Base-by-base conservation (phyloP, 2,888 invertebrate species). In the Hirtodrosophila alboralis region DNA sequence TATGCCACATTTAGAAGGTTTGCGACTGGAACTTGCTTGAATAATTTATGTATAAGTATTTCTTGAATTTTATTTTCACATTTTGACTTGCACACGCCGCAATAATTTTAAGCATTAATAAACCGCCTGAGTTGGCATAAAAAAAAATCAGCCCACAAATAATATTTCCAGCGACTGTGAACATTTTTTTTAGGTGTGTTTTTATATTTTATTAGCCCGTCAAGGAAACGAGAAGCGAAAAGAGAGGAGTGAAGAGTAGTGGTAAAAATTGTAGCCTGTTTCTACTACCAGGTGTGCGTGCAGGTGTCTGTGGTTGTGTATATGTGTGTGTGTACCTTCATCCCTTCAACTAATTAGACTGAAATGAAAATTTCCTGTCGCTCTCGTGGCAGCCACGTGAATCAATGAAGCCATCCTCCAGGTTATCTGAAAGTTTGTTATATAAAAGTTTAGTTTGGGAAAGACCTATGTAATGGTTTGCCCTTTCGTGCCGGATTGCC, bases 121-220 rank as follows among this genome's bases (percentile, higher is more conserved):
- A 64, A 75, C 52, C 59, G 68, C 43, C 73, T 64, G 66, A 71
- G 68, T 66, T 63, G 76, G 76, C 72, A 63, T 36, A 63, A 75
- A 69, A 34, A 51, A 16, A 52, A 51, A 54, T 38, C 41, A 49
- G 31, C 53, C 52, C 58, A 26, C 36, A 69, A 75, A 64, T 52
- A 62, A 66, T 70, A 78, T 60, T 71, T 44, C 59, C 40, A 51
- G 51, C 40, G 64, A 64, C 58, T 64, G 47, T 58, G 38, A 53
- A 63, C 40, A 58, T 58, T 36, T 57, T 40, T 45, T 57, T 40
- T 45, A 28, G 18, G 27, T 12, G 9, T 40, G 13, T 40, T 45
- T 18, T 4, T 14, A 18, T 30, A 37, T 74, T 62, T 49, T 68
- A 52, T 58, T 74, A 62, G 38, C 37, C 10, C 30, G 21, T 47